phyloP scores from a whole-genome alignment of 1,140 invertebrate genomes.

The Caenorhabditis latens region DNA sequence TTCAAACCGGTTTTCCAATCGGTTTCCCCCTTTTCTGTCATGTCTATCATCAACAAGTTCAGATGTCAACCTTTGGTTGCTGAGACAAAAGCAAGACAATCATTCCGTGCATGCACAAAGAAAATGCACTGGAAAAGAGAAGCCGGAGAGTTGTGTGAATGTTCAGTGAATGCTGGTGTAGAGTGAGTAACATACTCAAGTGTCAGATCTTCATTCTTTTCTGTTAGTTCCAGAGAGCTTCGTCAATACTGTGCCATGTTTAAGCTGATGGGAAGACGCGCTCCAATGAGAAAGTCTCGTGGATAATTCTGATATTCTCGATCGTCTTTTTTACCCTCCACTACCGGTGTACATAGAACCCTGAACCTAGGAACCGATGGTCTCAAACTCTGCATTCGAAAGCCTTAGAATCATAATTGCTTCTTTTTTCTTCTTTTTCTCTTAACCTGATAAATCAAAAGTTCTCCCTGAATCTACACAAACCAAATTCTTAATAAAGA shows the following conservation, averaged over 20 bases:
- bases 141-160: constrained; percentile 67
- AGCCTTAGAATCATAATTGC: constrained; percentile 6
- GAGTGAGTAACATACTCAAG: constrained; percentile 48
- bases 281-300: constrained; percentile 46
- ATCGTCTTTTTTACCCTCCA: background rate
- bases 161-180: constrained; percentile 66
- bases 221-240: constrained; percentile 61
- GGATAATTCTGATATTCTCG: constrained; percentile 4
- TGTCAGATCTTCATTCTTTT: constrained; percentile 6
- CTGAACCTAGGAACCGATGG: constrained; percentile 44
- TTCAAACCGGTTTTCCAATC: constrained; percentile 3
- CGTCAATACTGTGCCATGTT: constrained; percentile 68
- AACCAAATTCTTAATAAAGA: background rate
- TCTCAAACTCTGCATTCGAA: constrained; percentile 43
- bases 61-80: constrained; percentile 66
- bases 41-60: constrained; percentile 16
- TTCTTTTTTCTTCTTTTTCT: background rate
- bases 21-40: background rate
- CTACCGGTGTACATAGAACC: constrained; percentile 54
- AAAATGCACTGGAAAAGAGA: constrained; percentile 67
- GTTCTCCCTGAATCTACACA: background rate
- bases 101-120: constrained; percentile 64
- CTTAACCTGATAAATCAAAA: background rate
- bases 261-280: constrained; percentile 62
- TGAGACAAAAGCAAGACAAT: constrained; percentile 65